Conservation (phyloP, 2,797 vertebrate genomes). For the Glossophaga mutica region DNA sequence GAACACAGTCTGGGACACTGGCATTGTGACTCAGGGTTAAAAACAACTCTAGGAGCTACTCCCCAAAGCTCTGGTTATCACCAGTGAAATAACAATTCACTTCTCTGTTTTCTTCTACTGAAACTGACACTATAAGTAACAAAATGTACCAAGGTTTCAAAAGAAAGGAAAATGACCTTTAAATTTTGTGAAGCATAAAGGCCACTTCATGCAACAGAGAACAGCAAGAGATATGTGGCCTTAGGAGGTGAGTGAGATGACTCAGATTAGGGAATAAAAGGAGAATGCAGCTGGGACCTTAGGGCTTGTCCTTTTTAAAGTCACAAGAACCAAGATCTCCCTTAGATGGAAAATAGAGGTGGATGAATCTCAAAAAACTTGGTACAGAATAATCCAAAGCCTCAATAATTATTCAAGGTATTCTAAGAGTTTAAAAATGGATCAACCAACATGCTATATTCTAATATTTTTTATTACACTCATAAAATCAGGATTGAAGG, state of each 20-base stretch:
- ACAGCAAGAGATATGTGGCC: slow-evolving; percentile 58
- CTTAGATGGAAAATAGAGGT: slow-evolving; percentile 28
- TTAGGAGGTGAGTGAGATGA: slow-evolving; percentile 69
- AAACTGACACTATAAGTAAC: slow-evolving; percentile 73
- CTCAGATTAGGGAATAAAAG: slow-evolving; percentile 65
- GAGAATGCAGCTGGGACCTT: slow-evolving; percentile 35
- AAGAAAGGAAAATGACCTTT: slow-evolving; percentile 80
- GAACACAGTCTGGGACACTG: slow-evolving; percentile 20
- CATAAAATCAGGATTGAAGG: slow-evolving; percentile 3
- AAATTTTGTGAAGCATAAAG: slow-evolving; percentile 77
- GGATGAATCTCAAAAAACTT: slow-evolving; percentile 6
- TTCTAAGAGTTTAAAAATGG: slow-evolving; percentile 19
- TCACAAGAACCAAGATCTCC: slow-evolving; percentile 41
- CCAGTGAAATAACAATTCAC: slow-evolving; percentile 66
- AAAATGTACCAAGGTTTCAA: slow-evolving; percentile 77
- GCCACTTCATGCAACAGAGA: slow-evolving; percentile 60
- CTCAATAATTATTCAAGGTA: slow-evolving; percentile 55
- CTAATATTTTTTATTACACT: not conserved
- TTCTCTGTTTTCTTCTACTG: slow-evolving; percentile 74
- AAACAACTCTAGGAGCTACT: slow-evolving; percentile 34
- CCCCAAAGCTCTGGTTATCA: slow-evolving; percentile 57
- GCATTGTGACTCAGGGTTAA: slow-evolving; percentile 45
- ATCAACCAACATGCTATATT: not conserved
- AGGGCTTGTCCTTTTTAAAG: slow-evolving; percentile 38
- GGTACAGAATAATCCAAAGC: slow-evolving; percentile 32